These are phyloP conservation scores for Trissoscelio sp. DNA, from an alignment of 2,888 invertebrate genomes.

Conservation along the genomic window DNA sequence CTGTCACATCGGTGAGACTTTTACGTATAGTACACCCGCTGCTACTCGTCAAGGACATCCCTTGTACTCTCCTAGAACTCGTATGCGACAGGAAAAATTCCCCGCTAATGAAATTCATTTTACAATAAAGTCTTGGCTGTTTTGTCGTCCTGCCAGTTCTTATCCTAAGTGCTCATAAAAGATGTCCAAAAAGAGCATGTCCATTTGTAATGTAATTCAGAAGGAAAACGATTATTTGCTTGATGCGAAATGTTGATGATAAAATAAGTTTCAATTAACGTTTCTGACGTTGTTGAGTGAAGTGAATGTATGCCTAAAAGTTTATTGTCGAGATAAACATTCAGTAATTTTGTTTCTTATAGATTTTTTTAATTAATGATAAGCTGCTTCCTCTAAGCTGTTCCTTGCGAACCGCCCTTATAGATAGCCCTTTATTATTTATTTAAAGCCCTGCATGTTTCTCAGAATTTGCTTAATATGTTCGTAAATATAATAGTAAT, in stretches of 20 bases:
- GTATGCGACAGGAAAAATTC: constrained; percentile 27
- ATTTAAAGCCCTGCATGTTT: too few species aligned
- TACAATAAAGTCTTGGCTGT: not conserved
- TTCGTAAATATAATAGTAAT: too few species aligned
- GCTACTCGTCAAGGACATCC: constrained; percentile 52
- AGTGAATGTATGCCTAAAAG: not conserved
- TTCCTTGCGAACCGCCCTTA: too few species aligned
- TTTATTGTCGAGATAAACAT: not conserved
- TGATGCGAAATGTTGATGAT: not conserved
- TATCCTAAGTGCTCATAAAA: constrained; percentile 20
- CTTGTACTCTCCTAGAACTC: constrained; percentile 39
- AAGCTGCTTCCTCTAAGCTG: too few species aligned
- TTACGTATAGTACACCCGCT: constrained; percentile 54
- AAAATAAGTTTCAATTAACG: constrained; percentile 1
- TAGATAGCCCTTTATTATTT: too few species aligned
- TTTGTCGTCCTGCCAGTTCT: constrained; percentile 1
- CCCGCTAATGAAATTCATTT: constrained; percentile 17
- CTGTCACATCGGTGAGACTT: constrained; percentile 57
- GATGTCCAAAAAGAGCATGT: constrained; percentile 9
- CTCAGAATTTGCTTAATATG: too few species aligned
- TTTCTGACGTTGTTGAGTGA: not conserved
- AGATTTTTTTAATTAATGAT: too few species aligned
- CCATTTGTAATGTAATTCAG: constrained; percentile 32
- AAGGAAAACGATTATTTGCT: not conserved
- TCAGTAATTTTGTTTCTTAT: too few species aligned